A percentile compares a stretch with the other conserved stretches of the same genome.
phyloP scores from a whole-genome alignment of 2,113 vertebrate species.

The Lepus americanus region DNA sequence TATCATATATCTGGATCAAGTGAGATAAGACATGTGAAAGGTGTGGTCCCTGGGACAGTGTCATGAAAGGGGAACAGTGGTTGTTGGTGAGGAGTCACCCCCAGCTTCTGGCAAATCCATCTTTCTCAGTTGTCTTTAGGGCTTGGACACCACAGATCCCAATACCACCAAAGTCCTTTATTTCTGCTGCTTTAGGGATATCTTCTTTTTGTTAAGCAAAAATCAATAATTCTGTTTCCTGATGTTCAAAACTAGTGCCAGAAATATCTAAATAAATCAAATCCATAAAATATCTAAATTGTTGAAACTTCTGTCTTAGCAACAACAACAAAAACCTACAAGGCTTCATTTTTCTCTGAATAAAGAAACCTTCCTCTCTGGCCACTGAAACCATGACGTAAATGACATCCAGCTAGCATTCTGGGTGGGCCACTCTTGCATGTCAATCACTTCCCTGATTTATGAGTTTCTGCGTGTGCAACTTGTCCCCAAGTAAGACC shows the following conservation, averaged over 20 bases:
- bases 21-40: neutral
- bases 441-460: neutral
- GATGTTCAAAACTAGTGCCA: neutral
- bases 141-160: neutral
- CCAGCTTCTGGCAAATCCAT: neutral
- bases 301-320: neutral
- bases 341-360: neutral
- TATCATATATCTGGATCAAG: neutral
- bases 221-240: conserved; percentile 1
- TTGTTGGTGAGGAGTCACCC: neutral
- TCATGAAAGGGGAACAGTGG: neutral
- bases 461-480: neutral
- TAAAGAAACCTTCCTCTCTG: neutral
- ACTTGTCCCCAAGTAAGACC: neutral
- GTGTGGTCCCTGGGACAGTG: neutral
- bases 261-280: neutral
- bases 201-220: neutral
- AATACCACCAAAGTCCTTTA: neutral
- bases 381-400: neutral
- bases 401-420: neutral
- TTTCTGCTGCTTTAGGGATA: conserved; percentile 49
- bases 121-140: neutral
- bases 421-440: neutral
- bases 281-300: neutral
- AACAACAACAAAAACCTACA: neutral